Evolutionary conservation across 1,140 invertebrate genomes (phyloP).

Genomic region (Drosophila leontia): DNA sequence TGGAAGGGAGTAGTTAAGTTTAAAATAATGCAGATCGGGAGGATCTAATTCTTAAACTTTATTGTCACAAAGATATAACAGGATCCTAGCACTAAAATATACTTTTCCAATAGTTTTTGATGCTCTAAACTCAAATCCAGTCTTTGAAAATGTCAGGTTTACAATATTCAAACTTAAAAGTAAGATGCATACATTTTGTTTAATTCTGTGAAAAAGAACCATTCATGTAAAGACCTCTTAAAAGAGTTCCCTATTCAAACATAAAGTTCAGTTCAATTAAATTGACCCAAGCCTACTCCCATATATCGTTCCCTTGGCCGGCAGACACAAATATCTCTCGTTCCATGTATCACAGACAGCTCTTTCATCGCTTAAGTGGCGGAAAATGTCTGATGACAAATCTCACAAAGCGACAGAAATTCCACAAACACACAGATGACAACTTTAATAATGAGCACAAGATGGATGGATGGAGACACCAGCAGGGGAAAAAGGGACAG

Average conservation of each 20-base stretch:
- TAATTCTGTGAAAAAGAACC: neutral
- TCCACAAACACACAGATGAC: slow-evolving; percentile 18
- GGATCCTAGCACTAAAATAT: too few species aligned
- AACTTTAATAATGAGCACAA: slow-evolving; percentile 14
- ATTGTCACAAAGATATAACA: too few species aligned
- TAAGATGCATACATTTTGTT: too few species aligned
- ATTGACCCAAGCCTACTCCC: slow-evolving; percentile 30
- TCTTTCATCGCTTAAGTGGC: slow-evolving; percentile 38
- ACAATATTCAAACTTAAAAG: too few species aligned
- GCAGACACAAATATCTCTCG: slow-evolving; percentile 9
- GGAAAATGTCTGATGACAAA: slow-evolving; percentile 7
- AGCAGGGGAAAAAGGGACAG: neutral
- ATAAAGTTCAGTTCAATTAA: slow-evolving; percentile 42
- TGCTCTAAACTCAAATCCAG: too few species aligned
- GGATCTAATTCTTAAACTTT: too few species aligned
- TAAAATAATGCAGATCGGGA: too few species aligned
- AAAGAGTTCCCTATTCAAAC: slow-evolving; percentile 1
- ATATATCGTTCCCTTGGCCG: slow-evolving; percentile 29
- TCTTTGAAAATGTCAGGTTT: too few species aligned
- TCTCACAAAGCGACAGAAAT: slow-evolving; percentile 37
- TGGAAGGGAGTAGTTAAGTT: too few species aligned
- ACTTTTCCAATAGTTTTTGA: too few species aligned
- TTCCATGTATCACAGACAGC: slow-evolving; percentile 39
- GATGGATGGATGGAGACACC: neutral
- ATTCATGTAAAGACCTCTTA: neutral